Evolutionary conservation across 2,888 invertebrate genomes (phyloP).

Genomic region (Diadromus collaris): DNA sequence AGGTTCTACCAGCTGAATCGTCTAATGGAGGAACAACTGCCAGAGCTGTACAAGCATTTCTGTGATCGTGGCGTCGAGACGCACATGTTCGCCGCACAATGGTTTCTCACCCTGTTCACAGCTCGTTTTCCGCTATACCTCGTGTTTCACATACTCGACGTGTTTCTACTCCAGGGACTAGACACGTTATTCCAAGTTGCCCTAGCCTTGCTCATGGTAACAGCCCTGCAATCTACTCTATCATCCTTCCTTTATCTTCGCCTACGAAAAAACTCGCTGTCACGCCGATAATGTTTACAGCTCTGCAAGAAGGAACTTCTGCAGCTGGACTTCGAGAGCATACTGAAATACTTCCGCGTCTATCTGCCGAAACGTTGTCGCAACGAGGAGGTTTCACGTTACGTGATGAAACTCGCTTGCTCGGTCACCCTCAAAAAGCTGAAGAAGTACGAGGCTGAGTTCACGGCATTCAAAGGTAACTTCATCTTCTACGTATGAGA

Average conservation of each 20-base stretch:
- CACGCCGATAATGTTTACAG: constrained; percentile 76
- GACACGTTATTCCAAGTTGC: constrained; percentile 98
- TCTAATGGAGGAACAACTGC: constrained; percentile 94
- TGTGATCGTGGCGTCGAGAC: constrained; percentile 92
- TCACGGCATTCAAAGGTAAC: constrained; percentile 87
- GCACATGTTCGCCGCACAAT: constrained; percentile 99
- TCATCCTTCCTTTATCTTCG: background rate
- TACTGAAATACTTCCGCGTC: constrained; percentile 98
- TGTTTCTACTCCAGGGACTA: constrained; percentile 96
- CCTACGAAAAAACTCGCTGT: background rate
- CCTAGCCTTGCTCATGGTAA: constrained; percentile 93
- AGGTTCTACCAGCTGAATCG: constrained; percentile 97
- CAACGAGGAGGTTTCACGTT: constrained; percentile 93
- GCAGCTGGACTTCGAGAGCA: constrained; percentile 97
- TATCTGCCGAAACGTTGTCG: constrained; percentile 98
- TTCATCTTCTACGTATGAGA: constrained; percentile 78
- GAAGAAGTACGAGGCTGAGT: constrained; percentile 97
- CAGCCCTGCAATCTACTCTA: constrained; percentile 56
- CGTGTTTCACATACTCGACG: constrained; percentile 98
- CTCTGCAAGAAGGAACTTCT: constrained; percentile 94
- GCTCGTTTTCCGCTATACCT: constrained; percentile 98
- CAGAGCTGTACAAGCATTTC: constrained; percentile 91
- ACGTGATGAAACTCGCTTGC: constrained; percentile 94
- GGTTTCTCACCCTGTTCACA: constrained; percentile 99
- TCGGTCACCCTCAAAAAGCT: constrained; percentile 96